These are phyloP conservation scores for Prolemur simus DNA, from an alignment of 2,113 vertebrate species.

Conservation along the genomic window DNA sequence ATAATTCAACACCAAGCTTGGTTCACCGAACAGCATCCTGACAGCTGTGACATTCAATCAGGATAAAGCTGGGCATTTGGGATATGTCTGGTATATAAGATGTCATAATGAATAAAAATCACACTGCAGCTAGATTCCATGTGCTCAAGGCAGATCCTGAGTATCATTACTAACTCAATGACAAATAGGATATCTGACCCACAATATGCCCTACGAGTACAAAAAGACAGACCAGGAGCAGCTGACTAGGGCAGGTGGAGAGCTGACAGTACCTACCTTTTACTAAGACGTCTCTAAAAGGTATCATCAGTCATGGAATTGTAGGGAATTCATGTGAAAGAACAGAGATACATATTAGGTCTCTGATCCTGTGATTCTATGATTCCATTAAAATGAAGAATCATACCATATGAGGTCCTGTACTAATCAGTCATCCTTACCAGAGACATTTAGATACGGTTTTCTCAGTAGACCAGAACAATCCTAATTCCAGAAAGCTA, in stretches of 20 bases:
- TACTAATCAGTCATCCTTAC: not conserved
- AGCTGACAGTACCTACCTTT: not conserved
- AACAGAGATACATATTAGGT: not conserved
- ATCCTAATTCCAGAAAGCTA: constrained; percentile 44
- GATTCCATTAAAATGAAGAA: not conserved
- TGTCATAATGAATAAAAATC: constrained; percentile 55
- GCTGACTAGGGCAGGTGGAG: not conserved
- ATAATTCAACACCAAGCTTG: not conserved
- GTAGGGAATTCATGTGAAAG: not conserved
- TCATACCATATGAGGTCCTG: not conserved
- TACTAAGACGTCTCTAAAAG: constrained; percentile 4
- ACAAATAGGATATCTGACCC: not conserved
- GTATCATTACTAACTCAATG: constrained; percentile 25
- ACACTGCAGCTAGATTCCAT: not conserved
- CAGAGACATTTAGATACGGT: not conserved
- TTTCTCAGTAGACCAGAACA: not conserved
- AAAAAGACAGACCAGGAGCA: not conserved
- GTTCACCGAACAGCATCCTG: constrained; percentile 8
- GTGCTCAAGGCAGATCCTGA: not conserved
- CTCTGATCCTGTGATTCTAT: not conserved
- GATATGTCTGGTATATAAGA: not conserved
- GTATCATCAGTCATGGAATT: not conserved
- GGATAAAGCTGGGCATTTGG: not conserved
- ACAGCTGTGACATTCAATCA: not conserved
- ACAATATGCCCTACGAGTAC: not conserved